These are phyloP conservation scores for Iselma pallidipennis DNA, from an alignment of 2,888 invertebrate genomes.

Conservation along the genomic window DNA sequence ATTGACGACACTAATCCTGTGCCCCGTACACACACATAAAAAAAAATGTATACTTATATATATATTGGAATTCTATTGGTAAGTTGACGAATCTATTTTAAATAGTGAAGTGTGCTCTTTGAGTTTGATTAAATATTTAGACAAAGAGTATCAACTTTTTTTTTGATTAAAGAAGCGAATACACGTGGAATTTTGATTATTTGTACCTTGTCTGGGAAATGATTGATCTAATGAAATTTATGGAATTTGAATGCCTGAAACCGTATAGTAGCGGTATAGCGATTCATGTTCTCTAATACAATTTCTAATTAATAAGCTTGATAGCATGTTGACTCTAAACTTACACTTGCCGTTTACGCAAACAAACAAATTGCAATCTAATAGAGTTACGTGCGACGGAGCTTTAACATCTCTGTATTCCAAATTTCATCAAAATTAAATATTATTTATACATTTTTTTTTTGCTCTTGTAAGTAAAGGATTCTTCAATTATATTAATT, in stretches of 20 bases:
- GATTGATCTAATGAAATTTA: background rate
- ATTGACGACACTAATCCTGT: background rate
- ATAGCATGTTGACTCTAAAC: background rate
- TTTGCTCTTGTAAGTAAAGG: no score
- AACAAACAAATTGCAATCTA: slow-evolving; percentile 1
- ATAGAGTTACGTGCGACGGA: background rate
- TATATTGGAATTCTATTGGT: background rate
- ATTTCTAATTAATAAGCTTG: slow-evolving; percentile 3
- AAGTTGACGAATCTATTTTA: background rate
- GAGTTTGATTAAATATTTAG: background rate
- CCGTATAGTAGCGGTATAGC: background rate
- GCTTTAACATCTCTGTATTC: background rate
- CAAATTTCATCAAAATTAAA: background rate
- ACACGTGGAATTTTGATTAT: background rate
- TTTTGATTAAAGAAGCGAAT: background rate
- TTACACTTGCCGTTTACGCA: background rate
- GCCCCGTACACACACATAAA: background rate
- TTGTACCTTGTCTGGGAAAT: no score
- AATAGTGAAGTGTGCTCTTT: background rate
- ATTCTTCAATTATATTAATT: background rate
- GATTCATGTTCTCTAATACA: background rate
- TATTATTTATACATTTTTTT: no score
- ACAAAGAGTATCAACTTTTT: no score
- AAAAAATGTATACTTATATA: background rate
- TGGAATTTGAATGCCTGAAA: background rate